Conservation (phyloP, 2,113 vertebrate species). For the Uropsilus gracilis region DNA sequence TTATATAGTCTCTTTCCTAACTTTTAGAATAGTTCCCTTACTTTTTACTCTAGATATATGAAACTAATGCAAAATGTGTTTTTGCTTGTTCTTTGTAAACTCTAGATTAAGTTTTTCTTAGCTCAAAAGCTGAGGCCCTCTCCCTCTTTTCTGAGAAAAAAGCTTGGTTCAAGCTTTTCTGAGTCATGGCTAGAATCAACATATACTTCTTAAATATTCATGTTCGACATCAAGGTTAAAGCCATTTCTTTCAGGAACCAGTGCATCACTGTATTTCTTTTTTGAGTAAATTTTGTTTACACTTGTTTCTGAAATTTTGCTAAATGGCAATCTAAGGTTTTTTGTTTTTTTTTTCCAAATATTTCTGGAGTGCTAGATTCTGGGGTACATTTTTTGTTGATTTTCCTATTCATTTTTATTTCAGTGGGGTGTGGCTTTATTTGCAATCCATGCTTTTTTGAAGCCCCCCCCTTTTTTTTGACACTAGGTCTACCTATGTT, state of each 20-base stretch:
- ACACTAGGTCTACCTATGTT: too few relatives aligned
- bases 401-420: too few relatives aligned
- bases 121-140: neutral
- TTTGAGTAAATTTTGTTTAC: neutral
- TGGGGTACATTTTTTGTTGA: too few relatives aligned
- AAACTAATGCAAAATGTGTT: neutral
- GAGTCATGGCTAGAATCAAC: neutral
- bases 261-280: neutral
- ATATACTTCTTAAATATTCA: neutral
- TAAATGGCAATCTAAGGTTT: neutral
- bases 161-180: neutral
- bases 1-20: neutral
- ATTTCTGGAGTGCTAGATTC: too few relatives aligned
- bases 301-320: slow-evolving; percentile 23
- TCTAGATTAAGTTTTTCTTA: neutral
- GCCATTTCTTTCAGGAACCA: neutral
- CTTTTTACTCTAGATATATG: neutral
- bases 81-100: neutral
- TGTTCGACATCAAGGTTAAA: neutral
- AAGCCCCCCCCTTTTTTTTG: too few relatives aligned
- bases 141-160: neutral
- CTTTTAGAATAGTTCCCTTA: neutral
- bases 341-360: neutral
- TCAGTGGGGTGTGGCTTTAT: too few relatives aligned
- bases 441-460: neutral